Evolutionary conservation across 2,888 invertebrate species (phyloP), one percentile per base, ranked within the genome.

Genomic region (Nomada flava): DNA sequence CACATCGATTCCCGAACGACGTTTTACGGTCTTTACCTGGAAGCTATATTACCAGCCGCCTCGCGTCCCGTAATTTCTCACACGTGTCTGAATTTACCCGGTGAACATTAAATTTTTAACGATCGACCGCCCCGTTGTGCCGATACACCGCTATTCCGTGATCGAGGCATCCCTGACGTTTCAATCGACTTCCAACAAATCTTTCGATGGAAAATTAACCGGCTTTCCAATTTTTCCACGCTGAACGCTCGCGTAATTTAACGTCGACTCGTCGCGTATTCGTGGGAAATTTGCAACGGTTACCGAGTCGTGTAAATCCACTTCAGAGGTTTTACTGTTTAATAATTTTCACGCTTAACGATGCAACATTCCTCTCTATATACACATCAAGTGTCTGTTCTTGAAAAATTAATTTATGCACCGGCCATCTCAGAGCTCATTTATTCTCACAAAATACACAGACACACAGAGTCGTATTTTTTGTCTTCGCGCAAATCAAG

Each of bases 1-100:
- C 81, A 79, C 85, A 83, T 78, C 76, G 72, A 77, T 85, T 72
- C 64, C 60, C 59, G 69, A 65, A 59, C 71, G 62, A 60, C 65
- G 69, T 10, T 75, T 82, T 76, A 84, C 73, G 73, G 42, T 76
- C 79, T 76, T 75, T 76, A 71, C 71, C 71, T 57, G 73, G 72
- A 47, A 77, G 74, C 83, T 81, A 63, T 78, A 70, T 65, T 62
- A 60, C 36, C 55, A 11, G 2, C 52, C 42, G 68, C 42, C 23
- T 67, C 70, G 57, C 44, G 55, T 69, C 42, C 64, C 60, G 76
- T 76, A 69, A 72, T 72, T 76, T 69, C 76, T 76, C 73, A 55
- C 81, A 69, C 80, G 76, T 69, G 75, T 18, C 42, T 57, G 50
- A 63, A 75, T 64, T 63, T 64, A 57, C 52, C 65, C 50, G 23